These are phyloP conservation scores for Aelia acuminata DNA, from an alignment of 2,888 invertebrate genomes.

Conservation along the genomic window DNA sequence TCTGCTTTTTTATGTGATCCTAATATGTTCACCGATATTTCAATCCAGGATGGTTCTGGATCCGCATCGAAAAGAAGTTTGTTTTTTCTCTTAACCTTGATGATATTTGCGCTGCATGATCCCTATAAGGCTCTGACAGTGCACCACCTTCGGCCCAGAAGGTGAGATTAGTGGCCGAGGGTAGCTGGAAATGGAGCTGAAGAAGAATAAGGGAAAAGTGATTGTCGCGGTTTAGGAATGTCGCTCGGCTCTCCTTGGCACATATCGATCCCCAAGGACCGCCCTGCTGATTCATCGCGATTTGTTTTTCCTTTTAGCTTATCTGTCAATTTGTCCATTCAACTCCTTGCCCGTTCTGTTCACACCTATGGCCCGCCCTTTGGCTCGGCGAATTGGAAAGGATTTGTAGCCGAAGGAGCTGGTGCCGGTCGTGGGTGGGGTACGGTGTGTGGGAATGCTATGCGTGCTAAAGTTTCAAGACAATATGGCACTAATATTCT, in stretches of 20 bases:
- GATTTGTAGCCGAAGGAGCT: not conserved
- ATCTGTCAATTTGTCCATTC: conserved; percentile 26
- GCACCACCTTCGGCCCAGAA: not conserved
- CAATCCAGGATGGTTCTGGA: not conserved
- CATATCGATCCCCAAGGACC: conserved; percentile 36
- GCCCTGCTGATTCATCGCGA: conserved; percentile 3
- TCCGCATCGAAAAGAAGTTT: not conserved
- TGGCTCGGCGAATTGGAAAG: not conserved
- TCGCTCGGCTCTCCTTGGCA: conserved; percentile 50
- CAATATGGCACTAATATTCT: not conserved
- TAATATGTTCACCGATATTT: not conserved
- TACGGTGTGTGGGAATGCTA: not conserved
- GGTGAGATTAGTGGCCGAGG: not conserved
- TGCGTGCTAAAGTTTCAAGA: not conserved
- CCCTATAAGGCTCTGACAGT: not conserved
- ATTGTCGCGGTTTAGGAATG: conserved; percentile 42
- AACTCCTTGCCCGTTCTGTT: not conserved
- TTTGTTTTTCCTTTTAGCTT: conserved; percentile 41
- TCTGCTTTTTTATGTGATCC: not conserved
- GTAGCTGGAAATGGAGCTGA: conserved; percentile 42
- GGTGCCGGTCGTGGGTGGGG: not conserved
- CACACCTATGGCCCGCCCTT: not conserved
- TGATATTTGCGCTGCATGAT: not conserved
- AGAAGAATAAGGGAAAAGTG: conserved; percentile 55
- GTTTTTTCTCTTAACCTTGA: not conserved